A percentile compares a stretch with the other conserved stretches of the same genome.
phyloP scores from a whole-genome alignment of 2,113 vertebrate genomes.

The Parotia lawesii region DNA sequence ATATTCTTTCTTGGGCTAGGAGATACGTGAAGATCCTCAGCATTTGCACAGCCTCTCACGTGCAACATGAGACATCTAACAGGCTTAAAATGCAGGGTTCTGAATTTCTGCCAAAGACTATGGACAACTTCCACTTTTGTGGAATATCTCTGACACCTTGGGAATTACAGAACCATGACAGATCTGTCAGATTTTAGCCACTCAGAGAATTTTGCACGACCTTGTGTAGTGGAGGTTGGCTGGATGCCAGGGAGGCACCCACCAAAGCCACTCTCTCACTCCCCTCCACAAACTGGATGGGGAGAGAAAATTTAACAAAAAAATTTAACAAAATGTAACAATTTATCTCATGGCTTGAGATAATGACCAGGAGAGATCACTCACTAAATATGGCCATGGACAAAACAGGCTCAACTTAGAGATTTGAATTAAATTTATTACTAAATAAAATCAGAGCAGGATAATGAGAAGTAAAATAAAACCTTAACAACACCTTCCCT shows the following conservation, averaged over 20 bases:
- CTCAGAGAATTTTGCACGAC: neutral
- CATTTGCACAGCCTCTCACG: neutral
- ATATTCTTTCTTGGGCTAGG: neutral
- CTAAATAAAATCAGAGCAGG: neutral
- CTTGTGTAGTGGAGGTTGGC: neutral
- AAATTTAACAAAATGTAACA: neutral
- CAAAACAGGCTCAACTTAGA: neutral
- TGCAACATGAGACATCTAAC: neutral
- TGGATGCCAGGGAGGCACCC: neutral
- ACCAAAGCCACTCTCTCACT: neutral
- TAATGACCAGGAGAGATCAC: fast-evolving
- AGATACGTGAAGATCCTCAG: neutral
- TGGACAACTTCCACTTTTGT: neutral
- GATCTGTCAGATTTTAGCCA: neutral
- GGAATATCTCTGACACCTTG: neutral
- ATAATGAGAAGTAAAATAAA: neutral
- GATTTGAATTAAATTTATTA: neutral
- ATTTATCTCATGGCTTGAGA: neutral
- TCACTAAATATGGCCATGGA: neutral
- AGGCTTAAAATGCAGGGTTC: neutral
- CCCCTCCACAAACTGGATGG: neutral
- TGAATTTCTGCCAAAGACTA: neutral
- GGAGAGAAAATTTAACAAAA: neutral
- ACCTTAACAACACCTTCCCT: neutral
- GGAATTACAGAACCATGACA: neutral